Conservation (phyloP, 2,888 invertebrate species). For the Scaptomyza caliginosa region DNA sequence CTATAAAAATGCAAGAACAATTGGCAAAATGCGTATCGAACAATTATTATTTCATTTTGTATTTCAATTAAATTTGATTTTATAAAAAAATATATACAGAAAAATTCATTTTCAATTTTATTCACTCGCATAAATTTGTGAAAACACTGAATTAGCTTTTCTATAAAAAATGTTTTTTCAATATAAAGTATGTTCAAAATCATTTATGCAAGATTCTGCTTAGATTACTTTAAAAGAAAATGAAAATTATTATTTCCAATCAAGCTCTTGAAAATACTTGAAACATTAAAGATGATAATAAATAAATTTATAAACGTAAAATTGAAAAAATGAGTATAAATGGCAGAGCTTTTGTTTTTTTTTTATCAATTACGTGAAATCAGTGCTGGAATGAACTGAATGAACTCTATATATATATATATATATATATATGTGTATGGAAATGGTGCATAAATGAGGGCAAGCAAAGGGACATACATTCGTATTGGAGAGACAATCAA, state of each 20-base stretch:
- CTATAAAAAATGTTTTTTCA: not conserved
- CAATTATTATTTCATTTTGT: constrained; percentile 9
- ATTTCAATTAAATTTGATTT: constrained; percentile 4
- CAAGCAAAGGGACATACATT: not conserved
- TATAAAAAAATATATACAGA: not conserved
- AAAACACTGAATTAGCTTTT: not conserved
- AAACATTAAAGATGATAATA: not conserved
- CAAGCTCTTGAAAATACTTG: not conserved
- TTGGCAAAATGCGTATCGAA: not conserved
- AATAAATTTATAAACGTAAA: constrained; percentile 30
- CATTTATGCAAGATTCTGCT: not conserved
- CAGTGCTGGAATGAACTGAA: constrained; percentile 40
- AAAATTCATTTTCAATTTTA: not conserved
- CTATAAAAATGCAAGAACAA: not conserved
- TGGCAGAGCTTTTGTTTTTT: constrained; percentile 14
- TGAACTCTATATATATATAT: constrained; percentile 48
- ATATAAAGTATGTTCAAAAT: not conserved
- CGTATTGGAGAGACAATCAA: constrained; percentile 56
- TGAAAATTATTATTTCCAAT: not conserved
- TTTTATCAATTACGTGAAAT: constrained; percentile 14
- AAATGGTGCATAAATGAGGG: constrained; percentile 58
- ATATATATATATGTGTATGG: no score
- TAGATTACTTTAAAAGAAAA: not conserved
- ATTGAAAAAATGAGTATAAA: constrained; percentile 20
- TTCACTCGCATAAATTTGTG: not conserved